These are phyloP conservation scores for Holothuria scabra DNA, from an alignment of 53 echinoderm and acorn worm species.

Conservation along the genomic window DNA sequence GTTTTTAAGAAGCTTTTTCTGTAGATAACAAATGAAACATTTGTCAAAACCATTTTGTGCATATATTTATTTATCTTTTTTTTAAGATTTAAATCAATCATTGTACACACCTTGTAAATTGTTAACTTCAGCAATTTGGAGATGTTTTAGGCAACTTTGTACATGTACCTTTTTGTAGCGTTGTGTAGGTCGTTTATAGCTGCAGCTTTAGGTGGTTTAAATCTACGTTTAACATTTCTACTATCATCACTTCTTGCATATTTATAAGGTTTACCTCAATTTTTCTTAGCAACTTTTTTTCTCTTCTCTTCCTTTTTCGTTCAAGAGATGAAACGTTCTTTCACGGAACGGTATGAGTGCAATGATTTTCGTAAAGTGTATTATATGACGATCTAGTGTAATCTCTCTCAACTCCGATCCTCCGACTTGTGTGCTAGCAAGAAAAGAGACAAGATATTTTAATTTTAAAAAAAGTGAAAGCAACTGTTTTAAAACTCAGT, in stretches of 20 bases:
- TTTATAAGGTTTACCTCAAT: constrained; percentile 47
- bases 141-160: constrained; percentile 33
- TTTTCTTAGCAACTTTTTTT: constrained; percentile 32
- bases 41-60: constrained; percentile 28
- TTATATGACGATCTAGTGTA: constrained; percentile 32
- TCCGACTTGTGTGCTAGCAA: constrained; percentile 34
- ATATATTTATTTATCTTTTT: constrained; percentile 39
- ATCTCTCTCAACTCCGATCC: constrained; percentile 29
- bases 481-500: constrained; percentile 8
- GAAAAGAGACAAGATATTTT: constrained; percentile 29
- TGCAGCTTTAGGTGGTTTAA: constrained; percentile 4
- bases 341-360: constrained; percentile 9
- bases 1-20: background rate
- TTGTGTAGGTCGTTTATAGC: background rate
- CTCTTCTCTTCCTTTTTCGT: background rate
- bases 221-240: background rate
- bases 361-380: constrained; percentile 40
- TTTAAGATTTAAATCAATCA: constrained; percentile 8
- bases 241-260: constrained; percentile 6
- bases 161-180: constrained; percentile 15
- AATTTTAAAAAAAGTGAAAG: background rate
- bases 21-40: too few relatives aligned
- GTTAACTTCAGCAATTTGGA: constrained; percentile 37
- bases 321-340: background rate
- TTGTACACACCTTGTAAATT: constrained; percentile 45